Evolutionary conservation across 2,797 vertebrate genomes (phyloP), one percentile per base, ranked within the genome.

Genomic region (Lacerta agilis): DNA sequence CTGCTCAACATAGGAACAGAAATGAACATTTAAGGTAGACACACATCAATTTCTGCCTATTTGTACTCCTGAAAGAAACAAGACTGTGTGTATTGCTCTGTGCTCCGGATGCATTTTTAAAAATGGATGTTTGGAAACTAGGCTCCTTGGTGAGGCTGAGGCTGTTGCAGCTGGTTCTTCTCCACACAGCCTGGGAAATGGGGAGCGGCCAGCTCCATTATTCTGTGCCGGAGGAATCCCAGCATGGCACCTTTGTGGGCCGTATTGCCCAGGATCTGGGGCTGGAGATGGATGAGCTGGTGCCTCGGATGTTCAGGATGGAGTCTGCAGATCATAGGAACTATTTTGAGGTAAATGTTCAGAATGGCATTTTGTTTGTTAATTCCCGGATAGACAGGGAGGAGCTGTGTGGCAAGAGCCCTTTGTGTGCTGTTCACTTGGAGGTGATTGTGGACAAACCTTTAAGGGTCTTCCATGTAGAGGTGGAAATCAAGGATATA

Each of bases 261-360:
- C 97, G 97, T 88, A 93, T 97, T 23, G 97, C 97, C 0, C 97
- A 97, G 91, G 97, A 98, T 93, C 93, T 98, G 72, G 97, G 97
- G 11, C 92, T 98, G 79, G 97, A 97, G 72, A 82, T 94, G 38
- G 73, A 38, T 2, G 96, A 95, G 8, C 94, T 98, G 86, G 86
- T 85, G 36, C 94, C 96, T 1, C 95, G 97, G 84, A 90, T 95
- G 38, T 97, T 97, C 58, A 96, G 97, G 83, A 94, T 97, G 88
- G 96, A 96, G 11, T 96, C 97, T 87, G 96, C 91, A 75, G 92
- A 82, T 13, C 94, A 92, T 8, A 95, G 95, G 18, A 81, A 92
- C 25, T 94, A 97, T 85, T 97, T 98, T 88, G 95, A 96, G 69
- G 96, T 97, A 90, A 97, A 97, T 82, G 91, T 94, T 88, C 93